Conservation (phyloP, 2,113 vertebrate genomes). For the Aspiorhynchus laticeps region DNA sequence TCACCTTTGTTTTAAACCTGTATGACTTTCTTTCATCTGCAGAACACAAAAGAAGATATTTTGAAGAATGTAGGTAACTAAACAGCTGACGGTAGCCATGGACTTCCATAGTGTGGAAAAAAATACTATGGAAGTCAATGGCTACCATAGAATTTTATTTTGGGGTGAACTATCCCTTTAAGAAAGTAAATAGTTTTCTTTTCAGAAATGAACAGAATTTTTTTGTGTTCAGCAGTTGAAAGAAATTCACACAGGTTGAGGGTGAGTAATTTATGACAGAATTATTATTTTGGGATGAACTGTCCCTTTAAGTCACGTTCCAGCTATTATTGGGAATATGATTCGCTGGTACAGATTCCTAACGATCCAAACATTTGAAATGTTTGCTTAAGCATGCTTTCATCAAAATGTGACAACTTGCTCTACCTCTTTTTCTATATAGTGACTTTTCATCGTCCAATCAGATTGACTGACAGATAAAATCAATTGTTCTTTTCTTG, state of each 20-base stretch:
- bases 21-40: neutral
- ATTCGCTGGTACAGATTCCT: neutral
- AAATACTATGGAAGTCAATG: neutral
- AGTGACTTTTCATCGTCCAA: neutral
- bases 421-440: neutral
- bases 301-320: neutral
- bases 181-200: too few species aligned
- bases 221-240: neutral
- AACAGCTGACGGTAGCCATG: neutral
- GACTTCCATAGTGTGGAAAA: neutral
- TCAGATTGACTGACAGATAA: neutral
- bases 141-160: too few species aligned
- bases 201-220: too few species aligned
- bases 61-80: neutral
- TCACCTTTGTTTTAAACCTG: neutral
- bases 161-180: too few species aligned
- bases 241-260: neutral
- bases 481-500: neutral
- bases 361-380: neutral
- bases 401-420: neutral
- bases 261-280: too few species aligned
- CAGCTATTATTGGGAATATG: neutral
- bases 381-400: neutral
- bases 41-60: neutral
- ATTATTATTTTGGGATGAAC: neutral